Evolutionary conservation across 2,797 vertebrate genomes (phyloP).

Genomic region (Leptoclinus maculatus): DNA sequence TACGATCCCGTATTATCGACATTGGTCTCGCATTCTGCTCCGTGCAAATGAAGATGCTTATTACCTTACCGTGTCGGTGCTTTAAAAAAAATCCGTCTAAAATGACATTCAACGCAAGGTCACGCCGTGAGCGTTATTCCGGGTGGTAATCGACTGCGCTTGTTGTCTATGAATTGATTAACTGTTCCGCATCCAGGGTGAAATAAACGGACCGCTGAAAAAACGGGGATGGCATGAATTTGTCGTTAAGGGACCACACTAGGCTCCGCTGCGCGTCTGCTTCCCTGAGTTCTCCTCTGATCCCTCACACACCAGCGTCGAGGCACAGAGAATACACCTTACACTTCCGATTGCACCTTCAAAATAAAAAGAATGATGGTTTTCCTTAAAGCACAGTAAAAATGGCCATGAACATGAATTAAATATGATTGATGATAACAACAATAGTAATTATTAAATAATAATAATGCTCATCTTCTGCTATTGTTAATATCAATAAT

Average conservation of each 20-base stretch:
- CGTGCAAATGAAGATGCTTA: slow-evolving; percentile 57
- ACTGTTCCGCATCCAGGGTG: slow-evolving; percentile 4
- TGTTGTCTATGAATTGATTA: not conserved
- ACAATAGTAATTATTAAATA: not conserved
- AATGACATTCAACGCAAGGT: slow-evolving; percentile 82
- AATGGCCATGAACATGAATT: not conserved
- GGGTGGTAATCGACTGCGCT: not conserved
- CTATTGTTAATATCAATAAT: not conserved
- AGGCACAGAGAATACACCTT: rapidly evolving
- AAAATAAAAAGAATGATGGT: slow-evolving; percentile 20
- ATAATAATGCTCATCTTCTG: not conserved
- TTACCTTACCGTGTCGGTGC: slow-evolving; percentile 79
- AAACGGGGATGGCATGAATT: slow-evolving; percentile 49
- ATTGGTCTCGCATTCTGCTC: slow-evolving; percentile 20
- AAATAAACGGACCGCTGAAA: slow-evolving; percentile 33
- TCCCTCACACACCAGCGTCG: not conserved
- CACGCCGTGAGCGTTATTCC: slow-evolving; percentile 46
- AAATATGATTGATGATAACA: not conserved
- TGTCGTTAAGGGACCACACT: slow-evolving; percentile 56
- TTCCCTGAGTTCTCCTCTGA: slow-evolving; percentile 40
- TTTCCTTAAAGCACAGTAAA: not conserved
- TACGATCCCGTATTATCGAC: not conserved
- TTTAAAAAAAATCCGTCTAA: slow-evolving; percentile 64
- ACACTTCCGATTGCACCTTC: slow-evolving; percentile 45
- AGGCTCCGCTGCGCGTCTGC: slow-evolving; percentile 56